Conservation (phyloP, 2,113 vertebrate genomes). For the Pseudolaguvia tuberculata region DNA sequence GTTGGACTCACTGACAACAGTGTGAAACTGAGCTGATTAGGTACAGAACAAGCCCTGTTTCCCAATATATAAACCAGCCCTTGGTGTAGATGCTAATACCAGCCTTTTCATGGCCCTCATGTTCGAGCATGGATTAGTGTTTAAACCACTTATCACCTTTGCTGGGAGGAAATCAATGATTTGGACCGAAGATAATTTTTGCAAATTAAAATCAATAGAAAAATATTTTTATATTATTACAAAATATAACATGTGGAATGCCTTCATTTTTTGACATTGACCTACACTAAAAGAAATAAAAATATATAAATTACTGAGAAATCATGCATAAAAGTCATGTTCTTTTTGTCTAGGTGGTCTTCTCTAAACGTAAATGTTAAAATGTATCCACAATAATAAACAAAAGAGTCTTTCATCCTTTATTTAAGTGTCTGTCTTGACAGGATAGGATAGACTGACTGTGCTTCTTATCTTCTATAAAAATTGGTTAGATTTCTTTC, state of each 20-base stretch:
- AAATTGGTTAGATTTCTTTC: conserved; percentile 48
- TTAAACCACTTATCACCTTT: conserved; percentile 6
- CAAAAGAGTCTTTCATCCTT: conserved; percentile 56
- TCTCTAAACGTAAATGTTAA: conserved; percentile 21
- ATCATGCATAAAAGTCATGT: conserved; percentile 43
- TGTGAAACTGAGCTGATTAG: conserved; percentile 71
- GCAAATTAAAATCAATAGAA: too few species aligned
- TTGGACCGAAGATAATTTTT: neutral
- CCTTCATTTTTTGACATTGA: too few species aligned
- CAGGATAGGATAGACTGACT: conserved; percentile 68
- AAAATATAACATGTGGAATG: too few species aligned
- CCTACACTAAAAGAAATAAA: too few species aligned
- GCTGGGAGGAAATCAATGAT: conserved; percentile 24
- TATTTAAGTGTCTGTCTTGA: conserved; percentile 47
- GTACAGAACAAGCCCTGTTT: conserved; percentile 68
- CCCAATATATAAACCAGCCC: conserved; percentile 30
- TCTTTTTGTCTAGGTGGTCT: conserved; percentile 53
- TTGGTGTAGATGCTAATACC: conserved; percentile 36
- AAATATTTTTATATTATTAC: too few species aligned
- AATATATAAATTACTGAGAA: too few species aligned
- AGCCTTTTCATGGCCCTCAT: conserved; percentile 12
- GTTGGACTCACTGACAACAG: conserved; percentile 64
- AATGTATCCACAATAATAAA: conserved; percentile 67
- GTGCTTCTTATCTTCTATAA: conserved; percentile 61
- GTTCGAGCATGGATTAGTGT: conserved; percentile 18